Conservation (phyloP, 1,140 invertebrate species). For the Bombus cullumanus region DNA sequence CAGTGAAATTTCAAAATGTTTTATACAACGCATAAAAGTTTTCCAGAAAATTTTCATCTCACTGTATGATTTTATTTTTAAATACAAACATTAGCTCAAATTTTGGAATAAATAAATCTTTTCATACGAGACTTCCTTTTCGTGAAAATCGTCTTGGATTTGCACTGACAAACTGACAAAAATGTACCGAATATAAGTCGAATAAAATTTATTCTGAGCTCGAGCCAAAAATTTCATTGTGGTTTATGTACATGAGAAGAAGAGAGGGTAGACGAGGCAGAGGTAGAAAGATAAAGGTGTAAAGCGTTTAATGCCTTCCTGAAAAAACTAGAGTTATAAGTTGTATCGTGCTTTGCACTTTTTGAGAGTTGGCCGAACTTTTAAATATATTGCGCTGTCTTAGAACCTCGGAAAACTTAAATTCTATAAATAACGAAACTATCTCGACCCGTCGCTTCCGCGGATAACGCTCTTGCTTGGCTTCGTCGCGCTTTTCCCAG, state of each 20-base stretch:
- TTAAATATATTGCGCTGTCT: slow-evolving; percentile 33
- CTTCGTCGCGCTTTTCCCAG: not conserved
- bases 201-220: not conserved
- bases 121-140: too few species aligned
- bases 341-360: slow-evolving; percentile 35
- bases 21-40: too few species aligned
- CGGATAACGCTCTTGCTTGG: slow-evolving; percentile 21
- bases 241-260: not conserved
- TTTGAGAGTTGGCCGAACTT: slow-evolving; percentile 42
- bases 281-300: not conserved
- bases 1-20: too few species aligned
- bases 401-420: slow-evolving; percentile 33
- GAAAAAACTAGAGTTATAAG: slow-evolving; percentile 25
- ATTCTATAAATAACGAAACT: slow-evolving; percentile 53
- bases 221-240: not conserved
- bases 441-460: slow-evolving; percentile 1
- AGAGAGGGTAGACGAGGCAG: not conserved
- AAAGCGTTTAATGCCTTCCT: slow-evolving; percentile 3
- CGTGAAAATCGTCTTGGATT: too few species aligned
- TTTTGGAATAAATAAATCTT: too few species aligned
- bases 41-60: too few species aligned
- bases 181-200: too few species aligned
- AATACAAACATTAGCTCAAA: too few species aligned
- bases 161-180: too few species aligned
- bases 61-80: too few species aligned